A percentile compares a stretch with the other conserved stretches of the same genome.
These are phyloP conservation scores for Microcaecilia unicolor DNA, from an alignment of 2,797 vertebrate species.

Conservation along the genomic window DNA sequence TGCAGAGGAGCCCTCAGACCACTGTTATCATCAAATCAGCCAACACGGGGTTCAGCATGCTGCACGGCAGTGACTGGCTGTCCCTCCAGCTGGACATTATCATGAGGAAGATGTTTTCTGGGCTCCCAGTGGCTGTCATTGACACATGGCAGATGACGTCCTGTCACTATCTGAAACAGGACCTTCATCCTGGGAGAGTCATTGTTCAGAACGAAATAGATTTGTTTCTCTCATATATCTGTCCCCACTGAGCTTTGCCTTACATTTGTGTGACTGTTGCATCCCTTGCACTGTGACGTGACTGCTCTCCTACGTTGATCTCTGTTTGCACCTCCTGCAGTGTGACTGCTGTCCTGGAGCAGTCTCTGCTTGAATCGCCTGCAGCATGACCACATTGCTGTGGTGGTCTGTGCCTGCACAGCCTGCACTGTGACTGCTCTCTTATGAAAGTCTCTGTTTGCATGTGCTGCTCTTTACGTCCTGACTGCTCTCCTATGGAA, in stretches of 20 bases:
- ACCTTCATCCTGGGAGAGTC: background rate
- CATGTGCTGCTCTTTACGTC: too few relatives aligned
- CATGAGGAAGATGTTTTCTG: background rate
- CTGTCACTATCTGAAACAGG: background rate
- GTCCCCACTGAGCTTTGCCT: background rate
- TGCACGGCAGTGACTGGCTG: constrained; percentile 1
- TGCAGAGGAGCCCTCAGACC: background rate
- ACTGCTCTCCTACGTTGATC: too few relatives aligned
- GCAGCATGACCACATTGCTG: too few relatives aligned
- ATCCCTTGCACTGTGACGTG: too few relatives aligned
- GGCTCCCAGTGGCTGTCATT: background rate
- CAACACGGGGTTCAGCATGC: background rate
- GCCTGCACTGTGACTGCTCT: too few relatives aligned
- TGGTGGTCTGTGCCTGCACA: too few relatives aligned
- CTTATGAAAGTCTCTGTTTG: too few relatives aligned
- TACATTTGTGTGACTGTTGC: too few relatives aligned
- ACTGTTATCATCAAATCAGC: background rate
- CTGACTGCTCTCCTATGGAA: too few relatives aligned
- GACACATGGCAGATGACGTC: constrained; percentile 11
- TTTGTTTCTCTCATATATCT: background rate
- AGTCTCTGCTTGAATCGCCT: too few relatives aligned
- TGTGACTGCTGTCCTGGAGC: too few relatives aligned
- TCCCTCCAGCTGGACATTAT: constrained; percentile 2
- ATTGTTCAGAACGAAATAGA: constrained; percentile 4
- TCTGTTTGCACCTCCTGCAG: too few relatives aligned